A percentile compares a stretch with the other conserved stretches of the same genome.
phyloP scores from a whole-genome alignment of 2,113 vertebrate species.

The Tetraodon nigroviridis region DNA sequence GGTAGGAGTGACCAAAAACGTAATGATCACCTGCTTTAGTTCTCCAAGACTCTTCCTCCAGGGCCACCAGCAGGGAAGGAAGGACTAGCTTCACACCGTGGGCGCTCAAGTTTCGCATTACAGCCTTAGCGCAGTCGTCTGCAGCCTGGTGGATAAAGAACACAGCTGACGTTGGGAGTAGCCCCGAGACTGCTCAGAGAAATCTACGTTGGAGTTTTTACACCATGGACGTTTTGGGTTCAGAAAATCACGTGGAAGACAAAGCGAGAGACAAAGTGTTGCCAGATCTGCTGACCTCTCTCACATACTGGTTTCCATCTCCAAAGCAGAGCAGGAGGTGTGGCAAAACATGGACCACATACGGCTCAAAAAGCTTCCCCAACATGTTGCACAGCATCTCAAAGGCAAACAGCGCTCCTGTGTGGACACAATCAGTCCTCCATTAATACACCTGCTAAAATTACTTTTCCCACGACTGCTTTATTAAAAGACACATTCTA shows the following conservation, averaged over 20 bases:
- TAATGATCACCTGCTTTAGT: constrained; percentile 89
- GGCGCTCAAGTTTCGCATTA: constrained; percentile 98
- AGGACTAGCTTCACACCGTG: constrained; percentile 97
- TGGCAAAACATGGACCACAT: constrained; percentile 94
- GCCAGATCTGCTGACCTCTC: constrained; percentile 80
- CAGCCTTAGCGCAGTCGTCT: constrained; percentile 97
- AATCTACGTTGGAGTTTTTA: neutral
- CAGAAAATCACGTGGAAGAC: too few species aligned
- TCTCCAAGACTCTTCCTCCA: constrained; percentile 98
- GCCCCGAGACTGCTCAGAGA: neutral
- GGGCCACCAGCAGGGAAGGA: constrained; percentile 89
- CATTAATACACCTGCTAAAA: neutral
- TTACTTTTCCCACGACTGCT: neutral
- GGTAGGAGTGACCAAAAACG: neutral
- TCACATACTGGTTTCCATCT: constrained; percentile 96
- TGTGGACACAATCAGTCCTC: constrained; percentile 7
- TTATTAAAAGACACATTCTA: too few species aligned
- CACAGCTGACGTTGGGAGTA: neutral
- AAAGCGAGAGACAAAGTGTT: too few species aligned
- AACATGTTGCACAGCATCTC: constrained; percentile 99
- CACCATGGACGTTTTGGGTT: neutral
- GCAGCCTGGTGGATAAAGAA: constrained; percentile 78
- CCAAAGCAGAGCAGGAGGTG: constrained; percentile 96
- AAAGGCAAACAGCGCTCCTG: constrained; percentile 94
- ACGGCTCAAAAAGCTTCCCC: constrained; percentile 96